These are phyloP conservation scores for Philaenus spumarius DNA, from an alignment of 1,140 invertebrate genomes.

Conservation along the genomic window DNA sequence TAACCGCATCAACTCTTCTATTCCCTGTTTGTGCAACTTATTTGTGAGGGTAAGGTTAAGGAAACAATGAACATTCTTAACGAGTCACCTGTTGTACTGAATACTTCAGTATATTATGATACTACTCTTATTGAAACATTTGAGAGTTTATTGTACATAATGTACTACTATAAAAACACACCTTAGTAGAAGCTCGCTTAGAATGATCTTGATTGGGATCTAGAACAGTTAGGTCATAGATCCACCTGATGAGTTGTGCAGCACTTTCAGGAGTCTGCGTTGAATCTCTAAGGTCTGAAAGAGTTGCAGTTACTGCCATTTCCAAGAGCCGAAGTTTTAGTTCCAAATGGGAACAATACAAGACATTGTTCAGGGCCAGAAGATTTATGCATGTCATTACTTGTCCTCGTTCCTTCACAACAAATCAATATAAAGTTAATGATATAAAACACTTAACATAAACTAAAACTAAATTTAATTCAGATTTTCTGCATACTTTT, in stretches of 20 bases:
- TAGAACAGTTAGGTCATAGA: constrained; percentile 51
- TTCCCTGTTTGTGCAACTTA: no score
- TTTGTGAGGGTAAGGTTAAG: no score
- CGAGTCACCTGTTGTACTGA: no score
- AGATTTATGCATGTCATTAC: constrained; percentile 55
- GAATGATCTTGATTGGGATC: constrained; percentile 45
- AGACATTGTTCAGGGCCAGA: constrained; percentile 49
- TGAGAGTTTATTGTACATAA: not conserved
- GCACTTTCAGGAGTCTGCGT: constrained; percentile 43
- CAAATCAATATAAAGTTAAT: not conserved
- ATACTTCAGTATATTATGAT: no score
- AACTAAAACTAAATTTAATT: no score
- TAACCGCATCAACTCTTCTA: no score
- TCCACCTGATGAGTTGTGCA: constrained; percentile 48
- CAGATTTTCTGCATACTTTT: constrained; percentile 1
- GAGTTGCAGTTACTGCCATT: constrained; percentile 51
- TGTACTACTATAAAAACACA: constrained; percentile 7
- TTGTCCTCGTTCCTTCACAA: constrained; percentile 48
- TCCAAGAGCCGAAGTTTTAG: constrained; percentile 53
- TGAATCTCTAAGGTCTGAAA: constrained; percentile 48
- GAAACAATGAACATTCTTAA: no score
- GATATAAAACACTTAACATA: not conserved
- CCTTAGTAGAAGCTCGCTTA: constrained; percentile 43
- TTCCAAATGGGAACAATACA: constrained; percentile 49
- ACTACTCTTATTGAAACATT: no score